phyloP scores from a whole-genome alignment of 2,797 vertebrate genomes.

The Leucoraja ocellata region DNA sequence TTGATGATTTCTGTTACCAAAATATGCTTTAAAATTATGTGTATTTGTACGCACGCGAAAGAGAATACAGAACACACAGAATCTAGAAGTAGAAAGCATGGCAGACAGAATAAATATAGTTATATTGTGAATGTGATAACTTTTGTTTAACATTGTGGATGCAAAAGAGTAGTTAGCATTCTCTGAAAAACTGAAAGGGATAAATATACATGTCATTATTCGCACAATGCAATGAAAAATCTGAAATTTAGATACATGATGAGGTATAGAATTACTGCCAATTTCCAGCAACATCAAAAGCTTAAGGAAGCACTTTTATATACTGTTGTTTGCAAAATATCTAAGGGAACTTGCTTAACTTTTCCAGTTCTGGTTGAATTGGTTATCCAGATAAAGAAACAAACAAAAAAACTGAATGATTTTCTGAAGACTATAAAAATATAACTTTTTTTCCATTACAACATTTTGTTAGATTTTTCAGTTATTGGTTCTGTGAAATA shows the following conservation, averaged over 20 bases:
- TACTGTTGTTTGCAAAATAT: background rate
- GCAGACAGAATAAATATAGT: background rate
- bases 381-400: constrained; percentile 13
- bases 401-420: background rate
- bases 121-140: background rate
- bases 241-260: background rate
- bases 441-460: constrained; percentile 7
- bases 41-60: too few species aligned
- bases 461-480: constrained; percentile 25
- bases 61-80: background rate
- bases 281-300: background rate
- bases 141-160: background rate
- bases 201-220: background rate
- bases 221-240: background rate
- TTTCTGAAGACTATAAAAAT: constrained; percentile 34
- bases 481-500: background rate
- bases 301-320: background rate
- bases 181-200: background rate
- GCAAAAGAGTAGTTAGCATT: background rate
- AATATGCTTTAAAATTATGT: background rate
- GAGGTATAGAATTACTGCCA: background rate
- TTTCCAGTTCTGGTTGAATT: background rate
- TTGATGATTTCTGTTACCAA: background rate
- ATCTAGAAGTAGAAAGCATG: too few species aligned
- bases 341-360: constrained; percentile 25